Conservation (phyloP, 1,140 invertebrate species). For the Orius insidiosus region DNA sequence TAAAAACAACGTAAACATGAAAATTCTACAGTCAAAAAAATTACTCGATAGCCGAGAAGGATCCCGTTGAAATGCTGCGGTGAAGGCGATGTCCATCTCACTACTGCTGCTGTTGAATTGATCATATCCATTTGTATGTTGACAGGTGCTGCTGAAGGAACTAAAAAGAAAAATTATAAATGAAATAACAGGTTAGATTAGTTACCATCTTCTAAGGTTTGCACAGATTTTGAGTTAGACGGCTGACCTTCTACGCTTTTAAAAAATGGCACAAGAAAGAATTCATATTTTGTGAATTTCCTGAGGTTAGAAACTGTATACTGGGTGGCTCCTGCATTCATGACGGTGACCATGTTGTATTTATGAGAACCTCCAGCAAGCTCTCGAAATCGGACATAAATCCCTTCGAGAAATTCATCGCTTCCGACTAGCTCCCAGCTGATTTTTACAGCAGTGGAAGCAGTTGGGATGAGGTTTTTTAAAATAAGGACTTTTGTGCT, state of each 20-base stretch:
- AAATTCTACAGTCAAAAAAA: conserved; percentile 11
- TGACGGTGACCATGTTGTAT: conserved; percentile 50
- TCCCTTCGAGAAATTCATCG: conserved; percentile 56
- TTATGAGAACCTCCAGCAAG: conserved; percentile 40
- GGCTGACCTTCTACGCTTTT: conserved; percentile 68
- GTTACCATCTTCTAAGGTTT: conserved; percentile 52
- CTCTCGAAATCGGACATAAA: conserved; percentile 82
- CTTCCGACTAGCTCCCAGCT: conserved; percentile 47
- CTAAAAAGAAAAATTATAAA: conserved; percentile 25
- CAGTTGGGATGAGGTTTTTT: conserved; percentile 54
- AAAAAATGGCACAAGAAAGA: conserved; percentile 75
- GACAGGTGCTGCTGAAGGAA: conserved; percentile 58
- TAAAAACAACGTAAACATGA: conserved; percentile 17
- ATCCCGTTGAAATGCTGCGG: conserved; percentile 60
- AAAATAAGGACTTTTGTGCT: conserved; percentile 67
- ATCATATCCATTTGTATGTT: conserved; percentile 64
- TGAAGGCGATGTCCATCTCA: conserved; percentile 63
- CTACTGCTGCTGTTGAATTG: conserved; percentile 54
- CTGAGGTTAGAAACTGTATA: conserved; percentile 53
- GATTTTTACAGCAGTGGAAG: conserved; percentile 63
- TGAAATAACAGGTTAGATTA: not conserved
- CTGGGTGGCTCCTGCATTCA: conserved; percentile 42
- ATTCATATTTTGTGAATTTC: conserved; percentile 73
- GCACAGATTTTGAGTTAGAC: conserved; percentile 49
- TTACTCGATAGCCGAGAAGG: conserved; percentile 61